phyloP scores from a whole-genome alignment of 2,113 vertebrate genomes.

The Donacobius atricapilla region DNA sequence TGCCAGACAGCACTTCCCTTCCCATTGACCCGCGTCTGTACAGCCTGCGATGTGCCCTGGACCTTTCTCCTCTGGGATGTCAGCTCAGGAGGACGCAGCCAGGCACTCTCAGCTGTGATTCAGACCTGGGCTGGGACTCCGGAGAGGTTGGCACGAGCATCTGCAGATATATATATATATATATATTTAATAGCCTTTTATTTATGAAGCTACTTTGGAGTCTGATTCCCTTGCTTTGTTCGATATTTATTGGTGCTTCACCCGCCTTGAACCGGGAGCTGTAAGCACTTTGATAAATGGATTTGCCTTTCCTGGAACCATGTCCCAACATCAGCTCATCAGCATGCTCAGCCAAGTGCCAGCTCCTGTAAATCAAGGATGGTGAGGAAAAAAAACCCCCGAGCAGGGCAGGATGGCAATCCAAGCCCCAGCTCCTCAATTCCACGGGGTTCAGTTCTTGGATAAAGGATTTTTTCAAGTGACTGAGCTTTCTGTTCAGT shows the following conservation, averaged over 20 bases:
- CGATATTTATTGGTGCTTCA: not conserved
- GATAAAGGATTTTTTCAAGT: not conserved
- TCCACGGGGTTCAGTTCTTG: not conserved
- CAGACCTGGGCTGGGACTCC: not conserved
- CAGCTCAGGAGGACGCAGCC: not conserved
- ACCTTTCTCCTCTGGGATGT: not conserved
- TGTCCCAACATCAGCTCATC: not conserved
- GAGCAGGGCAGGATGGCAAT: not conserved
- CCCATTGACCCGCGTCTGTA: not conserved
- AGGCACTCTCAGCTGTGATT: not conserved
- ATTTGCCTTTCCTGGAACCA: not conserved
- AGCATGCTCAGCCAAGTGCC: not conserved
- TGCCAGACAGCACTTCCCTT: slow-evolving; percentile 1
- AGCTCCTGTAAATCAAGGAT: not conserved
- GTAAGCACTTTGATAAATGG: slow-evolving; percentile 30
- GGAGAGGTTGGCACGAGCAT: not conserved
- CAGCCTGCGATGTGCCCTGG: not conserved
- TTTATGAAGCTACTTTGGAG: slow-evolving; percentile 26
- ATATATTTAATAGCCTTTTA: slow-evolving; percentile 10
- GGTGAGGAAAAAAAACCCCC: not conserved
- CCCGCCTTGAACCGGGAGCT: not conserved
- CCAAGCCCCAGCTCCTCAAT: not conserved
- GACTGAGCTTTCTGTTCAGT: not conserved
- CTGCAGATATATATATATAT: not conserved
- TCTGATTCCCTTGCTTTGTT: not conserved